Conservation (phyloP, 2,113 vertebrate genomes). For the Lampris megalopsis region DNA sequence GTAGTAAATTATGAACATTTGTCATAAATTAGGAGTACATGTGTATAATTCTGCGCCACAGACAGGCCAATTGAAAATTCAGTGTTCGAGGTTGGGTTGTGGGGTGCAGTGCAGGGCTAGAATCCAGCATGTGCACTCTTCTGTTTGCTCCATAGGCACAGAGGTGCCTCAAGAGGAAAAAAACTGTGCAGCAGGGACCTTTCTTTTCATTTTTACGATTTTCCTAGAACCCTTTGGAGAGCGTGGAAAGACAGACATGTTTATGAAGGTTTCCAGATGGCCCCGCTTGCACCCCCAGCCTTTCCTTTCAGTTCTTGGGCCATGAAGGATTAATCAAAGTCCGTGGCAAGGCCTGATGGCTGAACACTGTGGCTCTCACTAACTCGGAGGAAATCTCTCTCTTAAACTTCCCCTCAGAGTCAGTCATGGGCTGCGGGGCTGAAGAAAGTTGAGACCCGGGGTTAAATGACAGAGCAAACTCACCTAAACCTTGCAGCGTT, state of each 20-base stretch:
- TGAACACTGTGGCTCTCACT: constrained; percentile 73
- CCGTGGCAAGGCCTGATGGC: constrained; percentile 74
- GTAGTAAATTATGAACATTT: constrained; percentile 68
- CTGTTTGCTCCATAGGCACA: constrained; percentile 63
- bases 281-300: constrained; percentile 77
- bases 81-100: constrained; percentile 16
- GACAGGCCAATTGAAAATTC: constrained; percentile 53
- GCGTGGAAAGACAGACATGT: constrained; percentile 84
- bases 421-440: constrained; percentile 56
- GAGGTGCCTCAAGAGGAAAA: constrained; percentile 70
- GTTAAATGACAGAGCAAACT: constrained; percentile 60
- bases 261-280: constrained; percentile 88
- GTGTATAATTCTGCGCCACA: constrained; percentile 37
- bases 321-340: constrained; percentile 85
- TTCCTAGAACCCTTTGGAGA: constrained; percentile 86
- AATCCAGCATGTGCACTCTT: constrained; percentile 44
- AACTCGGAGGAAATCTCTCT: constrained; percentile 62
- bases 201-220: constrained; percentile 84
- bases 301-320: constrained; percentile 79
- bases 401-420: constrained; percentile 56
- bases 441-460: constrained; percentile 65
- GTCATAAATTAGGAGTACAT: constrained; percentile 69
- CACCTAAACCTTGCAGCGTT: constrained; percentile 44
- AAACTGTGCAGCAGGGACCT: constrained; percentile 76
- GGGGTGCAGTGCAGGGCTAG: constrained; percentile 42